Evolutionary conservation across 2,797 vertebrate species (phyloP).

Genomic region (Selene dorsalis): DNA sequence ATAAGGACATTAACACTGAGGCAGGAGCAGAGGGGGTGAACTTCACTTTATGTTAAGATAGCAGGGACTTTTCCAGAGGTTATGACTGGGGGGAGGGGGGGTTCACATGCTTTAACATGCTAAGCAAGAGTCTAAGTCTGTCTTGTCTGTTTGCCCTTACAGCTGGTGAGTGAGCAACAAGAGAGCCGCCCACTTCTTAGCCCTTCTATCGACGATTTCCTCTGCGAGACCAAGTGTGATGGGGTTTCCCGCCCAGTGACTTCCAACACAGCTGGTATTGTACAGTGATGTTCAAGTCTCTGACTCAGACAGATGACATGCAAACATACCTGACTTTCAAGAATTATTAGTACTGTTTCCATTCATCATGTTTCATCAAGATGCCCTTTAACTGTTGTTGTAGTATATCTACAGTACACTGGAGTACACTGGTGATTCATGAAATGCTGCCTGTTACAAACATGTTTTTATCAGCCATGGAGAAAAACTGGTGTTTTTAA

Average conservation of each 20-base stretch:
- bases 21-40: conserved; percentile 15
- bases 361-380: background rate
- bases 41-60: conserved; percentile 12
- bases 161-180: conserved; percentile 99
- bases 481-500: background rate
- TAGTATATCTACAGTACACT: background rate
- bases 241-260: conserved; percentile 93
- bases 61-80: conserved; percentile 13
- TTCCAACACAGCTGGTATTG: conserved; percentile 92
- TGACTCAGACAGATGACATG: background rate
- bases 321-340: background rate
- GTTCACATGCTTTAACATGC: conserved; percentile 18
- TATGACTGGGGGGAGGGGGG: conserved; percentile 7
- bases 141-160: conserved; percentile 83
- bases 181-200: conserved; percentile 98
- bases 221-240: conserved; percentile 97
- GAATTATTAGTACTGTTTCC: background rate
- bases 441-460: conserved; percentile 2
- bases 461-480: conserved; percentile 28
- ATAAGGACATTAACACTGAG: background rate
- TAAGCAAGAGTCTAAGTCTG: conserved; percentile 40
- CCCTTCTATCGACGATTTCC: conserved; percentile 99
- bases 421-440: background rate
- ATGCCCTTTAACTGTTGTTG: background rate
- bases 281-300: conserved; percentile 24